A percentile compares a stretch with the other conserved stretches of the same genome.
phyloP scores from a whole-genome alignment of 2,113 vertebrate genomes.

The Brachypteracias leptosomus region DNA sequence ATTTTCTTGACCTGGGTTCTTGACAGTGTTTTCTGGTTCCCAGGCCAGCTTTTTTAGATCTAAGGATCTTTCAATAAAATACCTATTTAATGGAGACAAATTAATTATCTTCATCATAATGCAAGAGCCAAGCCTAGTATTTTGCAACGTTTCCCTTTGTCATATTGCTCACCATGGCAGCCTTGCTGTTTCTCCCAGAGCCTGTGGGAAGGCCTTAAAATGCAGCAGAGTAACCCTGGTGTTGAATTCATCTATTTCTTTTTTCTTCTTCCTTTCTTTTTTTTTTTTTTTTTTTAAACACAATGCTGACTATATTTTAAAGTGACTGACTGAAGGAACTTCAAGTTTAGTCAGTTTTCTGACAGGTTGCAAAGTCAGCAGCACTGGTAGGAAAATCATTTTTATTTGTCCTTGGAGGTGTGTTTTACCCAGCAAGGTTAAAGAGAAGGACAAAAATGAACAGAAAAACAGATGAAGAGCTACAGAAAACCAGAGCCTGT shows the following conservation, averaged over 20 bases:
- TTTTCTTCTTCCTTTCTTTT: neutral
- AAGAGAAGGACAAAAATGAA: slow-evolving; percentile 66
- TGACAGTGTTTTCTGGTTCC: neutral
- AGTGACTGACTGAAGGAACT: slow-evolving; percentile 47
- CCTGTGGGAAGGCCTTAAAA: neutral
- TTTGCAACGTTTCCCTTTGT: neutral
- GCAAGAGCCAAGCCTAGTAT: neutral
- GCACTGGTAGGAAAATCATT: slow-evolving; percentile 56
- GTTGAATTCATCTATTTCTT: neutral
- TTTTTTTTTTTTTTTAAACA: neutral
- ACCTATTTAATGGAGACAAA: neutral
- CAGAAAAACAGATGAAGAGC: slow-evolving; percentile 51
- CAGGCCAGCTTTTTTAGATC: neutral
- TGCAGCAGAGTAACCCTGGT: neutral
- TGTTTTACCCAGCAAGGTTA: slow-evolving; percentile 67
- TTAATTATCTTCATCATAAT: neutral
- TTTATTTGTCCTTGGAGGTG: slow-evolving; percentile 72
- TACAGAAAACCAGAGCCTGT: slow-evolving; percentile 10
- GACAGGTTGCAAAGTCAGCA: slow-evolving; percentile 72
- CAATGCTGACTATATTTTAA: slow-evolving; percentile 58
- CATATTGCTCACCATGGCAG: neutral
- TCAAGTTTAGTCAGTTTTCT: slow-evolving; percentile 55
- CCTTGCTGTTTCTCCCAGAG: neutral
- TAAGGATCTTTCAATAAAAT: neutral
- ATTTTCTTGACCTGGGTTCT: neutral